Percentiles rank a stretch among this genome's conserved stretches.
Conservation (phyloP, 2,113 vertebrate species). For the Proterorhinus semilunaris region DNA sequence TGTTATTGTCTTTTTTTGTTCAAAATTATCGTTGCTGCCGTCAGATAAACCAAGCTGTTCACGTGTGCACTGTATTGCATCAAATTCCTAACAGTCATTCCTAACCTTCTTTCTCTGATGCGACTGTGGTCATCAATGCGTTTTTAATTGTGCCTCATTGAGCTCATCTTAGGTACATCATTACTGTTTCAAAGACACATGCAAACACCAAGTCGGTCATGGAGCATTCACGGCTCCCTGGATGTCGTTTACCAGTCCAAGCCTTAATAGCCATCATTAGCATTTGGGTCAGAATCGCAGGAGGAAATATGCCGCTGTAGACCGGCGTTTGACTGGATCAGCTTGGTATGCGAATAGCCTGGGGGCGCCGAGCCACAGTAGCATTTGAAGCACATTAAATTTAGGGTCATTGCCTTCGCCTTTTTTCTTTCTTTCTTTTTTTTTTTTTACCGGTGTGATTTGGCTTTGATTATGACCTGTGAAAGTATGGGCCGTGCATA, state of each 20-base stretch:
- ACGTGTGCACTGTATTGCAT: conserved; percentile 17
- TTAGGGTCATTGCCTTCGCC: conserved; percentile 24
- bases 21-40: too few relatives aligned
- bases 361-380: conserved; percentile 13
- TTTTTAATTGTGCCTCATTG: conserved; percentile 66
- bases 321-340: conserved; percentile 43
- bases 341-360: conserved; percentile 40
- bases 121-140: conserved; percentile 56
- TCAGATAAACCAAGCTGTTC: not conserved
- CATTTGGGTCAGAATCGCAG: conserved; percentile 61
- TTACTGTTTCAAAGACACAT: conserved; percentile 65
- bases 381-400: conserved; percentile 37
- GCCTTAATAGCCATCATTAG: conserved; percentile 70
- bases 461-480: conserved; percentile 36
- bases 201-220: conserved; percentile 67
- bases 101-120: conserved; percentile 12
- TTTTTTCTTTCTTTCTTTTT: conserved; percentile 2
- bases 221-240: conserved; percentile 56
- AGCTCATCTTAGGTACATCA: conserved; percentile 75
- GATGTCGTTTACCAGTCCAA: conserved; percentile 59
- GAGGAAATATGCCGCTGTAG: conserved; percentile 48
- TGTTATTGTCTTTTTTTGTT: not conserved
- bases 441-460: conserved; percentile 25
- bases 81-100: conserved; percentile 25
- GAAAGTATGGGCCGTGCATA: conserved; percentile 12